Evolutionary conservation across 2,888 invertebrate genomes (phyloP).

Genomic region (Drosophila tripunctata): DNA sequence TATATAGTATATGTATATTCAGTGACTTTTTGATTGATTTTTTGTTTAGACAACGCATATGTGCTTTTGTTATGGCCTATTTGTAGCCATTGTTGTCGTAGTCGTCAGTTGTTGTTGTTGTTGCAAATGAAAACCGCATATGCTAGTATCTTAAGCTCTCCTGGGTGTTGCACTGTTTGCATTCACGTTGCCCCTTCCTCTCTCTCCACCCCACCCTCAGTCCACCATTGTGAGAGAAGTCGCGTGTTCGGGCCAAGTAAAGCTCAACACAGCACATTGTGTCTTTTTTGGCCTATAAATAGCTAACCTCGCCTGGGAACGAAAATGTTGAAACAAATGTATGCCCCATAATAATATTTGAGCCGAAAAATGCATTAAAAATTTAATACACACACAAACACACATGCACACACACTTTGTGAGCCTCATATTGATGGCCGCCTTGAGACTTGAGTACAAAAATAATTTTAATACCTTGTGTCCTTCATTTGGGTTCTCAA

Average conservation of each 20-base stretch:
- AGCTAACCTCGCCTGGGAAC: conserved; percentile 41
- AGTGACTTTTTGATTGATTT: conserved; percentile 69
- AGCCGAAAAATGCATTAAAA: conserved; percentile 30
- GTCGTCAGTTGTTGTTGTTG: conserved; percentile 3
- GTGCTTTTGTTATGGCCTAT: conserved; percentile 55
- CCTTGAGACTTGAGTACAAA: conserved; percentile 28
- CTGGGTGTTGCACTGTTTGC: conserved; percentile 68
- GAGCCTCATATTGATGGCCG: conserved; percentile 22
- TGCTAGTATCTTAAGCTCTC: conserved; percentile 51
- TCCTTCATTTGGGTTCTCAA: conserved; percentile 15
- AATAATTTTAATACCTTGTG: conserved; percentile 16
- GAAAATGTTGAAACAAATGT: conserved; percentile 10
- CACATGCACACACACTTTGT: neutral
- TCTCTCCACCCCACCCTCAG: neutral
- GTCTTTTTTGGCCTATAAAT: conserved; percentile 53
- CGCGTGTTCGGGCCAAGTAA: conserved; percentile 53
- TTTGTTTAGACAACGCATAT: conserved; percentile 69
- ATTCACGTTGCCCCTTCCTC: conserved; percentile 60
- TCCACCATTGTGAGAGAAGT: conserved; percentile 11
- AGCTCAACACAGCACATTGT: conserved; percentile 40
- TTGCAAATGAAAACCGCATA: conserved; percentile 55
- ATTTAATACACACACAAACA: conserved; percentile 21
- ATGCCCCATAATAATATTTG: conserved; percentile 48
- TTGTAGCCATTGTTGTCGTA: conserved; percentile 25
- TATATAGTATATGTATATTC: neutral